Evolutionary conservation across 2,113 vertebrate genomes (phyloP).

Genomic region (Chloroceryle aenea): DNA sequence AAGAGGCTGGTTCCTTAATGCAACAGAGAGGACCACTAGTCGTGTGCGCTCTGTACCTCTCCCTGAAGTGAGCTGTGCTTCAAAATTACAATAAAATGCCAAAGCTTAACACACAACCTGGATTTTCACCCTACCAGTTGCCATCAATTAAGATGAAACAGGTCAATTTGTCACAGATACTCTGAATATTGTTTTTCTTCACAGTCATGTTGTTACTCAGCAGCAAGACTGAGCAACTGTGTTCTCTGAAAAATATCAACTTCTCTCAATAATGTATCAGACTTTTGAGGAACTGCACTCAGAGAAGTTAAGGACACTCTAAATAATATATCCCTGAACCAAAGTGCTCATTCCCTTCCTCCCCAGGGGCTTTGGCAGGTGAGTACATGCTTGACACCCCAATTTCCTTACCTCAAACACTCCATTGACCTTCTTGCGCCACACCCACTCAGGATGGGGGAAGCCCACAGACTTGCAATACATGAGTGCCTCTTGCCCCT

Average conservation of each 20-base stretch:
- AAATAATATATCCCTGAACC: not conserved
- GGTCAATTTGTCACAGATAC: not conserved
- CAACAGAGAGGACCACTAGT: not conserved
- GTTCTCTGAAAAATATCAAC: not conserved
- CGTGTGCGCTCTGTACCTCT: not conserved
- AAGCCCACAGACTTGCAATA: slow-evolving; percentile 97
- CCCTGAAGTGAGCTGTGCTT: not conserved
- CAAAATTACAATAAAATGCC: not conserved
- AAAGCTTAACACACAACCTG: not conserved
- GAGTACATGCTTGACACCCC: fast-evolving
- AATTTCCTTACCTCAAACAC: slow-evolving; percentile 77
- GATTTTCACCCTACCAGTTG: not conserved
- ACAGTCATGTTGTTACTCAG: not conserved
- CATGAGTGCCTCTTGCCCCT: slow-evolving; percentile 90
- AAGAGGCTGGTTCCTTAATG: not conserved
- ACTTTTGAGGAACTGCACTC: not conserved
- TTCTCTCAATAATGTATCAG: not conserved
- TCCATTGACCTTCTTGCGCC: slow-evolving; percentile 86
- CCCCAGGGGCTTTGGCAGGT: not conserved
- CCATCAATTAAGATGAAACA: too few relatives aligned
- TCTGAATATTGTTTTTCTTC: not conserved
- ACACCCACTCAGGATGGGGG: slow-evolving; percentile 91
- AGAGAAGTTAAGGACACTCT: too few relatives aligned
- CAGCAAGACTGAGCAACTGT: not conserved
- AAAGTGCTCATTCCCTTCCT: not conserved